Conservation (phyloP, 2,797 vertebrate genomes). For the Sebastes hubbsi region DNA sequence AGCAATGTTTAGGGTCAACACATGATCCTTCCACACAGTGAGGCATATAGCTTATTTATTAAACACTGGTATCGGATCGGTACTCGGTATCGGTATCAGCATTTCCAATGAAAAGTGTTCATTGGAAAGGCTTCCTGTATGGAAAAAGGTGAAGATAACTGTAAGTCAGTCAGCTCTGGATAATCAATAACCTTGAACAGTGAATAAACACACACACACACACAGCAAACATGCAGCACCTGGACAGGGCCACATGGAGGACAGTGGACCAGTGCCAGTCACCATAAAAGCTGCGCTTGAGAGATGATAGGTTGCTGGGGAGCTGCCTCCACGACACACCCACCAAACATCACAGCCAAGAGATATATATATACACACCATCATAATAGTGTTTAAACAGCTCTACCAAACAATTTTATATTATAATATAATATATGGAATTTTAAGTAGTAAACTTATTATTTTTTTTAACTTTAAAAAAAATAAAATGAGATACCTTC, state of each 20-base stretch:
- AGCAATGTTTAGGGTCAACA: no score
- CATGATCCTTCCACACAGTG: no score
- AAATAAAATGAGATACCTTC: not conserved
- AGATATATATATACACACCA: not conserved
- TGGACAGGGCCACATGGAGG: not conserved
- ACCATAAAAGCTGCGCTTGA: not conserved
- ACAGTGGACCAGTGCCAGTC: not conserved
- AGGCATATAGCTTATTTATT: no score
- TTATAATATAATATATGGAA: not conserved
- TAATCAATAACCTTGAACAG: constrained; percentile 21
- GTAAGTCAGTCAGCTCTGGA: not conserved
- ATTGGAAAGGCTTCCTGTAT: no score
- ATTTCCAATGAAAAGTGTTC: not conserved
- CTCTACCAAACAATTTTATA: fast-evolving
- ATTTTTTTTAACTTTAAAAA: not conserved
- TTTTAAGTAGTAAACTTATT: not conserved
- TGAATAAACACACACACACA: constrained; percentile 9
- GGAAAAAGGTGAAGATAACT: not conserved
- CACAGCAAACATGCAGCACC: constrained; percentile 22
- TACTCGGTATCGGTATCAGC: no score
- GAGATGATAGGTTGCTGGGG: constrained; percentile 71
- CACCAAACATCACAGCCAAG: not conserved
- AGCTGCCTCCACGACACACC: constrained; percentile 65
- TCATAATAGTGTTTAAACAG: no score
- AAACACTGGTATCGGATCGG: no score